Evolutionary conservation across 2,113 vertebrate genomes (phyloP).

Genomic region (Larimichthys polyactis): DNA sequence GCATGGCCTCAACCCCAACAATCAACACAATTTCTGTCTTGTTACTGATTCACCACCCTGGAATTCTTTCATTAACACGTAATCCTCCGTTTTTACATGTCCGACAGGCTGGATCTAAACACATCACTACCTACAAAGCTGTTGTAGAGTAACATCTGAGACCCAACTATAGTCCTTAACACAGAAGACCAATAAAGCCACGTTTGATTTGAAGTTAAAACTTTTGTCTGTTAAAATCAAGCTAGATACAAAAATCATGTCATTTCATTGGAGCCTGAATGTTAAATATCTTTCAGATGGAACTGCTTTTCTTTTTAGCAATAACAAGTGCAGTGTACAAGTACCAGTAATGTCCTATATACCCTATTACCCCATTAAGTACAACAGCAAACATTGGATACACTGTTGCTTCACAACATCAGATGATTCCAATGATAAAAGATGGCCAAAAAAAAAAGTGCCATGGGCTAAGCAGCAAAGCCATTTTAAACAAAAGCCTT

Average conservation of each 20-base stretch:
- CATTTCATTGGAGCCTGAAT: background rate
- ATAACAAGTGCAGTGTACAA: background rate
- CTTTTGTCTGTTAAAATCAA: background rate
- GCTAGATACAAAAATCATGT: background rate
- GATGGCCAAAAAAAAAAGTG: background rate
- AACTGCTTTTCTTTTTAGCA: background rate
- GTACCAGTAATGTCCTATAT: background rate
- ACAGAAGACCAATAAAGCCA: background rate
- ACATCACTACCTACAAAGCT: background rate
- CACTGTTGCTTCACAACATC: background rate
- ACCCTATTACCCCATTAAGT: background rate
- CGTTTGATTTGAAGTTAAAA: slow-evolving; percentile 5
- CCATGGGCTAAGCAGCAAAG: background rate
- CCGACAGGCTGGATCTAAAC: background rate
- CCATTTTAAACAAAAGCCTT: background rate
- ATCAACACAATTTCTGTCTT: slow-evolving; percentile 31
- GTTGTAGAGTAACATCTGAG: background rate
- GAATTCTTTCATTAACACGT: slow-evolving; percentile 35
- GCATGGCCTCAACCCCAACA: slow-evolving; percentile 23
- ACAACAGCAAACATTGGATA: slow-evolving; percentile 1
- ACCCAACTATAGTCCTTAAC: background rate
- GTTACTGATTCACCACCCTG: slow-evolving; percentile 64
- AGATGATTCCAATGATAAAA: background rate
- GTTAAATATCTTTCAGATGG: background rate
- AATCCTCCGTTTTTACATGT: slow-evolving; percentile 19